Base-by-base conservation (phyloP, 2,797 vertebrate species). In the Onychomys leucogaster region DNA sequence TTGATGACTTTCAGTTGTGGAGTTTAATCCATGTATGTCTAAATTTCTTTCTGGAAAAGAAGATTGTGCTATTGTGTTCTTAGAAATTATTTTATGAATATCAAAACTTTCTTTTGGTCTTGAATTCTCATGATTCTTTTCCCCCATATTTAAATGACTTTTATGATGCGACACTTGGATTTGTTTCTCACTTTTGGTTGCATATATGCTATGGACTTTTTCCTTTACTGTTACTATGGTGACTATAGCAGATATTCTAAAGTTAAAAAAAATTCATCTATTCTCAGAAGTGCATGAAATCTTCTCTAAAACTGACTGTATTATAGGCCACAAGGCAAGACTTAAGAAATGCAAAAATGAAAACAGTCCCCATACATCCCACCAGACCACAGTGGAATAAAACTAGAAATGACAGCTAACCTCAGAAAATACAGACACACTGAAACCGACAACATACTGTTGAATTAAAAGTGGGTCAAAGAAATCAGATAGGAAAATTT, bases 191-290 rank as follows among this genome's bases (percentile, higher is more conserved):
- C 12, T 73, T 91, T 63, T 65, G 25, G 49, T 25, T 71, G n/a
- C 37, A 57, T 82, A 34, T 55, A 69, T 34, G 2, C 27, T 57
- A 61, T 12, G 52, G 81, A 23, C 29, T 49, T 61, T 84, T 92
- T 76, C 63, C 55, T 52, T 61, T 52, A 37, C 34, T 46, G 43
- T 84, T 83, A 76, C 25, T 57, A 75, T 75, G 67, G 67, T 92
- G 57, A 84, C 49, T 84, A 49, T 16, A 92, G 37, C 67, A 90
- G n/a, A 92, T 61, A 84, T 46, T 32, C 69, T 85, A 76, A 85
- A 85, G 71, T 65, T 65, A 37, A 19, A 85, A 82, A 83, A 76
- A 84, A 32, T n/a, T 29, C 41, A 49, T 92, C 69, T 76, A 52
- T 65, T 86, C 63, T 86, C 83, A 86, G 59, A 63, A n/a, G 32